phyloP scores from a whole-genome alignment of 1,140 invertebrate genomes.

The Drosophila yakuba region DNA sequence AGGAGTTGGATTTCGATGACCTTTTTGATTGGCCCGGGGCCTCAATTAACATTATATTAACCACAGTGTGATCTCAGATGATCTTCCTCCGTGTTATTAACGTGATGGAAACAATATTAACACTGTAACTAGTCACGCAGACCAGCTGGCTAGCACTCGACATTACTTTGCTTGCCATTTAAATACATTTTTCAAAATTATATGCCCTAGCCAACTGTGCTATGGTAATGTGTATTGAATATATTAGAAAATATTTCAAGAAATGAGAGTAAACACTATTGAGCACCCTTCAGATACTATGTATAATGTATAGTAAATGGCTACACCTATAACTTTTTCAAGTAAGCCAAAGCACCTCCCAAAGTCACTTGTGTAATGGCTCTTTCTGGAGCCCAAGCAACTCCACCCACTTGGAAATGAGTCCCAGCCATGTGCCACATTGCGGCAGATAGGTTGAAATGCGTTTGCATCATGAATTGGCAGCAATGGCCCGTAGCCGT shows the following conservation, averaged over 20 bases:
- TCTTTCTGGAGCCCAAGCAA: not conserved
- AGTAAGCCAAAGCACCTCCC: too few relatives aligned
- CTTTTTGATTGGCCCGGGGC: conserved; percentile 6
- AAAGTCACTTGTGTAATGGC: not conserved
- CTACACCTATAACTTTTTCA: too few relatives aligned
- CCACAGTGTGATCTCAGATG: not conserved
- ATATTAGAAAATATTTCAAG: too few relatives aligned
- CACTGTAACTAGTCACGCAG: conserved; percentile 17
- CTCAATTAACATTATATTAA: conserved; percentile 4
- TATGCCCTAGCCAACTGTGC: too few relatives aligned
- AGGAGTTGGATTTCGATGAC: conserved; percentile 9
- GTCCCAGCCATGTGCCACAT: conserved; percentile 34
- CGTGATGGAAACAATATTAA: conserved; percentile 2
- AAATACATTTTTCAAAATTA: not conserved
- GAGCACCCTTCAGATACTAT: too few relatives aligned
- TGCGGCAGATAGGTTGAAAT: conserved; percentile 41
- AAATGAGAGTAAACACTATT: too few relatives aligned
- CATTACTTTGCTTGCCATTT: not conserved
- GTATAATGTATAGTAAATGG: not conserved
- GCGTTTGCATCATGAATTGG: conserved; percentile 71
- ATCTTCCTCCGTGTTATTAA: not conserved
- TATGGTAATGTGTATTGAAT: too few relatives aligned
- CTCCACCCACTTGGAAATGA: conserved; percentile 7
- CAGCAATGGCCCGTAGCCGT: conserved; percentile 46
- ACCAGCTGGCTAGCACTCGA: not conserved